Evolutionary conservation across 2,888 invertebrate genomes (phyloP).

Genomic region (Thecocarcelia acutangulata): DNA sequence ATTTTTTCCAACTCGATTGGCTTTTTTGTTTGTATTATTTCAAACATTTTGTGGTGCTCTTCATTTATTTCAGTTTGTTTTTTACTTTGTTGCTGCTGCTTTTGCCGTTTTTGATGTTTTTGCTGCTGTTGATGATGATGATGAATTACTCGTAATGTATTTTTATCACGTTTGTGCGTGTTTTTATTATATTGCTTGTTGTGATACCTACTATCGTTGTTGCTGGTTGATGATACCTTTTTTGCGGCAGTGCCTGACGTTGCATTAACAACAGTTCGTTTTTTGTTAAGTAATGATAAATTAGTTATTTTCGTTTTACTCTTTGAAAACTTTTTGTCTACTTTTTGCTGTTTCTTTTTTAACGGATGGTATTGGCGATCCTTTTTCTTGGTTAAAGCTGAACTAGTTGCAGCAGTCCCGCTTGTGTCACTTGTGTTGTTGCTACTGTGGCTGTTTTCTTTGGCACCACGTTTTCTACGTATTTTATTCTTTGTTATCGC

Average conservation of each 20-base stretch:
- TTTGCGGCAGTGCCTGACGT: conserved; percentile 51
- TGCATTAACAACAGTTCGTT: conserved; percentile 45
- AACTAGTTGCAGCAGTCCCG: conserved; percentile 41
- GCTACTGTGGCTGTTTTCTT: conserved; percentile 64
- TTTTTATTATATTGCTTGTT: conserved; percentile 77
- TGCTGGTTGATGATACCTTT: conserved; percentile 64
- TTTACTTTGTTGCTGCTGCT: background rate
- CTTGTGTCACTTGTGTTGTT: conserved; percentile 49
- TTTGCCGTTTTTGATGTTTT: conserved; percentile 41
- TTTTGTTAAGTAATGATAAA: conserved; percentile 77
- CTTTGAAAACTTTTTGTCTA: conserved; percentile 51
- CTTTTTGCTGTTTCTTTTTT: conserved; percentile 45
- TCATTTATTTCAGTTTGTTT: background rate
- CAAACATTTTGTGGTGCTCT: conserved; percentile 6
- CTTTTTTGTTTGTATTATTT: conserved; percentile 31
- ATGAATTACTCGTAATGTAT: conserved; percentile 77
- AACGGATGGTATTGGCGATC: conserved; percentile 64
- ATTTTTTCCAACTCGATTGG: conserved; percentile 21
- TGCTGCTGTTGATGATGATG: conserved; percentile 66
- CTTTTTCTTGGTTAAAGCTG: conserved; percentile 61
- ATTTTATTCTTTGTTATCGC: conserved; percentile 70
- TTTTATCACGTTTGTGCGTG: conserved; percentile 76
- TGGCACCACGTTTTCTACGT: conserved; percentile 73
- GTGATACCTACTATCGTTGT: conserved; percentile 70
- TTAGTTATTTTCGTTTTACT: conserved; percentile 75